Base-by-base conservation (phyloP, 2,888 invertebrate species). In the Selenia dentaria region DNA sequence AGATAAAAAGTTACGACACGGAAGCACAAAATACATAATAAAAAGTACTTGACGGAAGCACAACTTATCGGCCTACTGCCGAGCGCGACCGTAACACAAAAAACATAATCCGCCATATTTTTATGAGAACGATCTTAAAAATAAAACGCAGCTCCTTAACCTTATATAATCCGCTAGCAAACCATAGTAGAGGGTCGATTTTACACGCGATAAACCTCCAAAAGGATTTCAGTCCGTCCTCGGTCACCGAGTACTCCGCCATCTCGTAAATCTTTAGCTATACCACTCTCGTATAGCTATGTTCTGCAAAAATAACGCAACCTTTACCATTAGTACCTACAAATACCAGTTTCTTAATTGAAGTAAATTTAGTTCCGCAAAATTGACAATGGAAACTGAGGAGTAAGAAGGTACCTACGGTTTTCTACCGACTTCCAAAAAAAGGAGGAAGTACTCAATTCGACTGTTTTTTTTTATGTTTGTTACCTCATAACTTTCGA, bases 191-290 rank as follows among this genome's bases (percentile, higher is more conserved):
- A 63, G 70, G 71, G 70, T 70, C 65, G 73, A 79, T 76, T 79
- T 79, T 69, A 79, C 78, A 74, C 73, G 73, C 77, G 78, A 79
- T 78, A 79, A 79, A 75, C 72, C 67, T 67, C 66, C 64, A 69
- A 73, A 74, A 68, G 71, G 74, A 74, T 72, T 69, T 74, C 70
- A 59, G 65, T 64, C 59, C 65, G 63, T 64, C 57, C 62, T 60
- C 58, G 65, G 62, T 61, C 56, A 58, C 54, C 58, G 58, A 56
- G 59, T 57, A 51, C 55, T 46, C 52, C 39, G 36, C 43, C 32
- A 47, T 27, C 36, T 52, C 57, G 52, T 57, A 57, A 57, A 57
- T 57, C 54, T 54, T 43, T 35, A 45, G 34, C 35, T 50, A 24
- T 9, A 33, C 9, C 32, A 47, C 47, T 33, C 41, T 24, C 32